Evolutionary conservation across 2,113 vertebrate species (phyloP).

Genomic region (Otolemur garnettii): DNA sequence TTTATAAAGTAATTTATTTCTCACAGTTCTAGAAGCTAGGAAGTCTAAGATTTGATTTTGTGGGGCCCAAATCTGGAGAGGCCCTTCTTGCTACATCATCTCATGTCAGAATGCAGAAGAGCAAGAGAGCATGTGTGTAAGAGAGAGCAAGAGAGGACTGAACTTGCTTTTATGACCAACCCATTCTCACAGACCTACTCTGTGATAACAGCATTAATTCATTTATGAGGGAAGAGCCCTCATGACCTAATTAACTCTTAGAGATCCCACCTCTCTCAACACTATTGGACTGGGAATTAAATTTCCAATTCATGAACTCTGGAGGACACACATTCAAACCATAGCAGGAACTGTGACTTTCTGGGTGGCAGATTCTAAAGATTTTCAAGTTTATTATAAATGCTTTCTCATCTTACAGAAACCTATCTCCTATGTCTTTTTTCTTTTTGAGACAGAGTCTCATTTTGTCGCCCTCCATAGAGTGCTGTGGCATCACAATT

Average conservation of each 20-base stretch:
- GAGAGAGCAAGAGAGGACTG: neutral
- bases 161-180: neutral
- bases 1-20: neutral
- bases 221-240: neutral
- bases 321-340: neutral
- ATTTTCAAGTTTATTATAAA: neutral
- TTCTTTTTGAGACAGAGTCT: neutral
- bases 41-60: neutral
- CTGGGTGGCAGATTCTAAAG: neutral
- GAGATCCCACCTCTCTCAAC: neutral
- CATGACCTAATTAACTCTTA: neutral
- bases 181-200: neutral
- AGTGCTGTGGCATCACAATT: too few relatives aligned
- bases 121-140: neutral
- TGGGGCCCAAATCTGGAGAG: neutral
- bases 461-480: too few relatives aligned
- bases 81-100: neutral
- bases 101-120: neutral
- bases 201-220: neutral
- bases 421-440: neutral
- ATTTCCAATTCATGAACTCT: neutral
- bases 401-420: constrained; percentile 14
- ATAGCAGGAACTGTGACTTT: neutral
- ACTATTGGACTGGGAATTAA: neutral
- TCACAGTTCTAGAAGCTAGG: neutral